These are phyloP conservation scores for Labeo catla DNA, from an alignment of 2,113 vertebrate genomes.

Conservation along the genomic window DNA sequence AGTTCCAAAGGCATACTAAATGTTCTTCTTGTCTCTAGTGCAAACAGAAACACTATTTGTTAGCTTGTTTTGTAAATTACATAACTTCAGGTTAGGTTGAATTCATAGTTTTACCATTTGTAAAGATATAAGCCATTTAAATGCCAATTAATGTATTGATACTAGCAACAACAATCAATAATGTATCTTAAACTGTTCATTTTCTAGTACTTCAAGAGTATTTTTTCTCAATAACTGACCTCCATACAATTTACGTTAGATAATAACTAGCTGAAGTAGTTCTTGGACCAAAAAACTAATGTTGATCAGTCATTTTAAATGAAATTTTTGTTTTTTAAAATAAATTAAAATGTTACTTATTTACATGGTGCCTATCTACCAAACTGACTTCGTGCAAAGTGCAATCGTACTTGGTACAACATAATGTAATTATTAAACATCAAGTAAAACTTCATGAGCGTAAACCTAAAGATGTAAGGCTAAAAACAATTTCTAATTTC, in stretches of 20 bases:
- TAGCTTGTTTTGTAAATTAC: not conserved
- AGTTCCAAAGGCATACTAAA: not conserved
- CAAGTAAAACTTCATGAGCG: slow-evolving; percentile 12
- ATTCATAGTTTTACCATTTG: not conserved
- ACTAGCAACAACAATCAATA: not conserved
- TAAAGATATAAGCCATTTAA: slow-evolving; percentile 23
- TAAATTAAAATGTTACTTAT: slow-evolving; percentile 50
- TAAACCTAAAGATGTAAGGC: slow-evolving; percentile 41
- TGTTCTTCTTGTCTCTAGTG: not conserved
- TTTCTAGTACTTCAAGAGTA: not conserved
- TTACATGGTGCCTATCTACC: slow-evolving; percentile 41
- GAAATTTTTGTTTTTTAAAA: not conserved
- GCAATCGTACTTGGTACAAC: slow-evolving; percentile 65
- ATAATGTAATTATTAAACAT: slow-evolving; percentile 54
- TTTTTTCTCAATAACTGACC: slow-evolving; percentile 3
- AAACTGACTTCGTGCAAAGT: slow-evolving; percentile 54
- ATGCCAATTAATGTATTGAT: not conserved
- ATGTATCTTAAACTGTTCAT: not conserved
- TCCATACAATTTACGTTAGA: not conserved
- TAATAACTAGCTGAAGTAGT: slow-evolving; percentile 3
- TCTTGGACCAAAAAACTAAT: not conserved
- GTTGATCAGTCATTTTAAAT: not conserved
- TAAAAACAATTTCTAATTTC: slow-evolving; percentile 43
- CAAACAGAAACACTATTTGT: slow-evolving; percentile 11
- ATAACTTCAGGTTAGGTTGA: not conserved